Evolutionary conservation across 2,888 invertebrate species (phyloP).

Genomic region (Lycia hirtaria): DNA sequence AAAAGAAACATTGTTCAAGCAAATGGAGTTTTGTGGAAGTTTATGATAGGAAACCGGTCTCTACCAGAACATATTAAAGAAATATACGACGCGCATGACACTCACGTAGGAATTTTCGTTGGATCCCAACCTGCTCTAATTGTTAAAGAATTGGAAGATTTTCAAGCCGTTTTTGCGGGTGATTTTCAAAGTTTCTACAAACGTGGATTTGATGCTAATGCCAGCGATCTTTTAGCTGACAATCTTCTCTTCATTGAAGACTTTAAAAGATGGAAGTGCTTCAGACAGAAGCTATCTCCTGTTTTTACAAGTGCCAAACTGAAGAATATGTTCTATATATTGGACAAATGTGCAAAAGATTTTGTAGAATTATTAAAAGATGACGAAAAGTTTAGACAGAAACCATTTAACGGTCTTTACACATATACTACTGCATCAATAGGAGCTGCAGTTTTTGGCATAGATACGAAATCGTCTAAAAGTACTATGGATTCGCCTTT

Average conservation of each 20-base stretch:
- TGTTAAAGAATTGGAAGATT: conserved; percentile 59
- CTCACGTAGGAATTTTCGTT: conserved; percentile 55
- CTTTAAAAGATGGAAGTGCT: conserved; percentile 64
- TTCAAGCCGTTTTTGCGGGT: conserved; percentile 59
- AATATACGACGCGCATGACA: conserved; percentile 56
- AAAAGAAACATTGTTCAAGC: conserved; percentile 57
- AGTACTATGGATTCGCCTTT: conserved; percentile 69
- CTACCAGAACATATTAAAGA: conserved; percentile 59
- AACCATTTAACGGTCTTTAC: conserved; percentile 58
- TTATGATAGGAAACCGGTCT: conserved; percentile 54
- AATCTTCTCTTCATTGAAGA: conserved; percentile 64
- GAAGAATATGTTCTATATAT: conserved; percentile 70
- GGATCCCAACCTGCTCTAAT: conserved; percentile 57
- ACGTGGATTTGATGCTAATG: conserved; percentile 57
- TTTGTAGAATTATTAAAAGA: conserved; percentile 57
- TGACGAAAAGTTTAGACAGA: conserved; percentile 44
- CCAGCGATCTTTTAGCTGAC: conserved; percentile 60
- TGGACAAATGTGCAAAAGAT: conserved; percentile 62
- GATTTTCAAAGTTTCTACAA: conserved; percentile 65
- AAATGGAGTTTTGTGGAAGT: conserved; percentile 51
- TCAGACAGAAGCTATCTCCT: conserved; percentile 70
- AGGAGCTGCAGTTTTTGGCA: conserved; percentile 72
- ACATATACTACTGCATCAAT: conserved; percentile 66
- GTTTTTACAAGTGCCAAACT: conserved; percentile 67
- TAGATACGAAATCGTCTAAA: conserved; percentile 58